Evolutionary conservation across 2,888 invertebrate genomes (phyloP), one percentile per base, ranked within the genome.

Genomic region (Lasioglossum marginatum): DNA sequence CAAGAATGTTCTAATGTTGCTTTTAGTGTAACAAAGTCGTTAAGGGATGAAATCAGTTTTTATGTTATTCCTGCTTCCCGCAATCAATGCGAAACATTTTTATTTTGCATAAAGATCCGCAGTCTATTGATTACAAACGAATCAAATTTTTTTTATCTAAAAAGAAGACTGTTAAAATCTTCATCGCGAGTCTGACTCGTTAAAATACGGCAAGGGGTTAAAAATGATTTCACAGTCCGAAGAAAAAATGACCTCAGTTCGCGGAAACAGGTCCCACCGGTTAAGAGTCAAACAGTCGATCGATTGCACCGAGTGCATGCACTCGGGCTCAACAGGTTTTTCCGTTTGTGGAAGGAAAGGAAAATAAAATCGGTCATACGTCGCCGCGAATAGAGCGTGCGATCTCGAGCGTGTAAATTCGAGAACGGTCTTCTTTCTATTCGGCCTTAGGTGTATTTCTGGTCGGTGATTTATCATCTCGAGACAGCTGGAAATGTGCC

Each of bases 401-500:
- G 43, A 80, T 63, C n/a, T 34, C 68, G 63, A 52, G 45, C 74
- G 79, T 74, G 74, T 80, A 81, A 76, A 75, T 82, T 85, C 75
- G 63, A 77, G 19, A 63, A 34, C 37, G 77, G 40, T 77, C 78
- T 43, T 82, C 79, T 70, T 27, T 72, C 16, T 80, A 34, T 72
- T 8, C 63, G 76, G 60, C 52, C 48, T 19, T 52, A 72, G 14
- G 31, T 40, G 45, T 52, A 66, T 78, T 85, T 83, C 76, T 80
- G 80, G 48, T 70, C 34, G 68, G 40, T 37, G 71, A 89, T 88
- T 57, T 82, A 85, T 87, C 82, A 85, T 88, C 70, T 57, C 74
- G 57, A 19, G 80, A 66, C 52, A 74, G 76, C 76, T 79, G 68
- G 27, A 63, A 85, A 84, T 76, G 74, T 31, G 71, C 66, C 75